These are phyloP conservation scores for Pogonophryne albipinna DNA, from an alignment of 2,797 vertebrate species.

Conservation along the genomic window DNA sequence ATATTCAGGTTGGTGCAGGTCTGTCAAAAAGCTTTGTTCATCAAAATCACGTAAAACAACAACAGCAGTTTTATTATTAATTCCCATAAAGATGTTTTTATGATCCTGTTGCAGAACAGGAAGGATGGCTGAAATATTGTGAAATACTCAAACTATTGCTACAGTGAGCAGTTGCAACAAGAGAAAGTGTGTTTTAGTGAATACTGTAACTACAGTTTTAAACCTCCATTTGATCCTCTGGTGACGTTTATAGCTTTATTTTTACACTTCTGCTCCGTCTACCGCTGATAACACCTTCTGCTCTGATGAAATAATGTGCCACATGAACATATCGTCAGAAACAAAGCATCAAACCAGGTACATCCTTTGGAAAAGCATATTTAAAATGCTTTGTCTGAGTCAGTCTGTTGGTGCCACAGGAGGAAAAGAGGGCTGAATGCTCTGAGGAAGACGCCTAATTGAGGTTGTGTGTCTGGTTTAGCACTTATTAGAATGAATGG, in stretches of 20 bases:
- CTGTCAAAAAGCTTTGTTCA: background rate
- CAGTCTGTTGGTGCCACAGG: too few species aligned
- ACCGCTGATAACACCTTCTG: background rate
- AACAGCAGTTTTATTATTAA: background rate
- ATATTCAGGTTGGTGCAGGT: background rate
- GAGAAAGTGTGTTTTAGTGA: background rate
- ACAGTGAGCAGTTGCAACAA: background rate
- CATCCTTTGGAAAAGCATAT: background rate
- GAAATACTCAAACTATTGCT: background rate
- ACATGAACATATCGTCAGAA: background rate
- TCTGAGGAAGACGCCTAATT: too few species aligned
- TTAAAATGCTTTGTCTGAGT: background rate
- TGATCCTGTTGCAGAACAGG: slow-evolving; percentile 1
- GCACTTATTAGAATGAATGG: too few species aligned
- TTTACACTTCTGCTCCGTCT: too few species aligned
- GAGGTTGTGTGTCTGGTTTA: too few species aligned
- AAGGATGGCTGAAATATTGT: background rate
- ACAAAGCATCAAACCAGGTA: background rate
- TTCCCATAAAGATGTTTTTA: background rate
- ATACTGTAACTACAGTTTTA: background rate
- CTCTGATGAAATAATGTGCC: background rate
- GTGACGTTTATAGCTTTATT: too few species aligned
- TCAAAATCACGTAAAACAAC: background rate
- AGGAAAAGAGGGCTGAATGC: too few species aligned
- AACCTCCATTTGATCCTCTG: background rate